These are phyloP conservation scores for Heteromurus nitidus DNA, from an alignment of 2,888 invertebrate species.

Conservation along the genomic window DNA sequence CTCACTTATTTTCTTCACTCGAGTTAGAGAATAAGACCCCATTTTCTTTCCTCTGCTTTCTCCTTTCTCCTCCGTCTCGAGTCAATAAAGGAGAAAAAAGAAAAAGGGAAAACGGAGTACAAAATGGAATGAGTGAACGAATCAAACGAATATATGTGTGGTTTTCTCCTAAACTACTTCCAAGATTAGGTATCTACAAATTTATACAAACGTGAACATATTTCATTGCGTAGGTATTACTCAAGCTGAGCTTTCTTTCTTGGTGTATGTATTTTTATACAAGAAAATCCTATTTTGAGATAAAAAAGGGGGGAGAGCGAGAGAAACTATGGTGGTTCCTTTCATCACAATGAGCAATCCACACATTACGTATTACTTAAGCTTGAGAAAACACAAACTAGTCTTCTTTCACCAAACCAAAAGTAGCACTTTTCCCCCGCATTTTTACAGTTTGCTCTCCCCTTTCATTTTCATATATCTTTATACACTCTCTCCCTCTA, in stretches of 20 bases:
- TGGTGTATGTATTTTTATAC: too few species aligned
- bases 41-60: background rate
- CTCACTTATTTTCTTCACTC: background rate
- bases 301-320: too few species aligned
- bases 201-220: too few species aligned
- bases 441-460: conserved; percentile 14
- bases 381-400: background rate
- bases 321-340: conserved; percentile 29
- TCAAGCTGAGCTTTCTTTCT: too few species aligned
- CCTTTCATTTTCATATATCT: conserved; percentile 12
- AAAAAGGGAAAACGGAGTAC: background rate
- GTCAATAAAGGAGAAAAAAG: background rate
- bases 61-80: background rate
- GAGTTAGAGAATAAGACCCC: too few species aligned
- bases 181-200: too few species aligned
- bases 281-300: background rate
- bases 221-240: too few species aligned
- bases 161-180: too few species aligned
- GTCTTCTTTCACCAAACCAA: too few species aligned
- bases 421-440: conserved; percentile 8
- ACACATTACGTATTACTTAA: conserved; percentile 1
- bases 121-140: conserved; percentile 32
- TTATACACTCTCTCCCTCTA: conserved; percentile 5
- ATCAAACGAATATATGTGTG: conserved; percentile 13
- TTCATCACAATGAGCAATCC: conserved; percentile 35